Evolutionary conservation across 2,797 vertebrate genomes (phyloP).

Genomic region (Lacerta viridis): DNA sequence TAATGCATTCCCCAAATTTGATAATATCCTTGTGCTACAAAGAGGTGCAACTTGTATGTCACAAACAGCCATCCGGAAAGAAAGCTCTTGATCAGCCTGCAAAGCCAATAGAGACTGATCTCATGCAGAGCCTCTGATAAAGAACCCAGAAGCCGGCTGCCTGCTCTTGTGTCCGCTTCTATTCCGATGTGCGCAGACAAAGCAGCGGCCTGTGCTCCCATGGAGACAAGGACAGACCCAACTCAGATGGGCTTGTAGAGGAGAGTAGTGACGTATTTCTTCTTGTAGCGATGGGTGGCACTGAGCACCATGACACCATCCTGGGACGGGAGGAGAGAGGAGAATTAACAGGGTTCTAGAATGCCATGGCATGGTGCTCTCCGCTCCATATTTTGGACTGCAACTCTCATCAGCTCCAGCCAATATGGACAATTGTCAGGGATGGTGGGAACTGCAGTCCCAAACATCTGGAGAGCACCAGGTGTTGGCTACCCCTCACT

Average conservation of each 20-base stretch:
- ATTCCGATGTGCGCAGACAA: constrained; percentile 60
- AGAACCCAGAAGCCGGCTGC: constrained; percentile 31
- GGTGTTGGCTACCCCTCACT: too few relatives aligned
- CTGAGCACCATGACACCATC: constrained; percentile 97
- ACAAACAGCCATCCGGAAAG: constrained; percentile 24
- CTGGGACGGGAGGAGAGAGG: constrained; percentile 75
- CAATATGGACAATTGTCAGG: too few relatives aligned
- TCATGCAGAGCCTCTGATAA: background rate
- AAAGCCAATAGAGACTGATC: constrained; percentile 17
- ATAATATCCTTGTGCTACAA: background rate
- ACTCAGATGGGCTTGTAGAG: constrained; percentile 95
- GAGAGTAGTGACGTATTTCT: constrained; percentile 96
- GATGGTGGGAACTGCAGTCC: too few relatives aligned
- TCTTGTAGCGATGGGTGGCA: constrained; percentile 96
- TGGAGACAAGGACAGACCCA: accelerated
- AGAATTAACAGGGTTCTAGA: background rate
- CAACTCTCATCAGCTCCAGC: too few relatives aligned
- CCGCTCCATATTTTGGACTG: too few relatives aligned
- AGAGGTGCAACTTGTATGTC: constrained; percentile 60
- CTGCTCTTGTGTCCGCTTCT: constrained; percentile 35
- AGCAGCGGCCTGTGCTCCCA: constrained; percentile 56
- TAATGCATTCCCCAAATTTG: background rate
- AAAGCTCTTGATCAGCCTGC: constrained; percentile 34
- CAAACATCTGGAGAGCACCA: too few relatives aligned
- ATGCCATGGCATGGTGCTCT: background rate